Evolutionary conservation across 2,797 vertebrate genomes (phyloP), one percentile per base, ranked within the genome.

Genomic region (Girardinus metallicus): DNA sequence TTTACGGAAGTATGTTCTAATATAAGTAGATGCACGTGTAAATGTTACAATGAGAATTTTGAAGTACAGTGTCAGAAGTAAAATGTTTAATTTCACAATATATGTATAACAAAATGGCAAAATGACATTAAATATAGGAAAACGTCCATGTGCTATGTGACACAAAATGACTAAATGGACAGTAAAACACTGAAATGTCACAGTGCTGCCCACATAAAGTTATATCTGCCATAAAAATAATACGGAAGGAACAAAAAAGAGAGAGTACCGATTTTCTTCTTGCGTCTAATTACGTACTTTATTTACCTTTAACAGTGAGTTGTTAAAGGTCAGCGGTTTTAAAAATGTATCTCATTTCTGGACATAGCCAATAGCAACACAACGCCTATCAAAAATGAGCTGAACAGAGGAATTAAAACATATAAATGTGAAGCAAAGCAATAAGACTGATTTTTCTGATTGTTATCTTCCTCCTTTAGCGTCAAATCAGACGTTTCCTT

Each of bases 241-340:
- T 23, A 86, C 0, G 64, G 79, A 31, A 44, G 15, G 13, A 26
- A 77, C 11, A n/a, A 74, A 68, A 84, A 75, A 73, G 44, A 81
- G 80, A 75, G 77, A 64, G 75, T 73, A 71, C 71, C 76, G 7
- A 5, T 78, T 53, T 43, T 46, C 71, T 82, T 66, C 41, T 29
- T 5, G 36, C 70, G 51, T 79, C 82, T 89, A 87, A 92, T 84
- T 77, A 90, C 79, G 57, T 23, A 68, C 79, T 86, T n/a, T n/a
- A n/a, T n/a, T n/a, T n/a, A n/a, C n/a, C n/a, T n/a, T 85, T 80
- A 74, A 83, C 74, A 31, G 68, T n/a, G 36, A 85, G 76, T 86
- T 53, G 46, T 77, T 73, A 89, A 89, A 90, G 76, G 92, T 91
- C 87, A 89, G 83, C 74, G 13, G 11, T 73, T 84, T 88, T 68